A percentile compares a stretch with the other conserved stretches of the same genome.
phyloP scores from a whole-genome alignment of 2,888 invertebrate genomes.

The Philaethria dido region DNA sequence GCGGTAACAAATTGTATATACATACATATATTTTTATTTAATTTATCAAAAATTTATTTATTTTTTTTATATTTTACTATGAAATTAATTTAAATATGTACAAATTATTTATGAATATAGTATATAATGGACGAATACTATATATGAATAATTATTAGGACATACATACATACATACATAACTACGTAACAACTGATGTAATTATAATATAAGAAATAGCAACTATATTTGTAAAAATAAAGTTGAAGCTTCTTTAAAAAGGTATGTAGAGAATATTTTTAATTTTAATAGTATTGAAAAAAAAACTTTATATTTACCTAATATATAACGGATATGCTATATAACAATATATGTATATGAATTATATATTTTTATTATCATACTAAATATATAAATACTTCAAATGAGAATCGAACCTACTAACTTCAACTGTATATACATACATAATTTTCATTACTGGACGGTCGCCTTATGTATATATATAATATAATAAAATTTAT shows the following conservation, averaged over 20 bases:
- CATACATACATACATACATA: background rate
- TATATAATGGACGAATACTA: constrained; percentile 3
- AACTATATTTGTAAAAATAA: no score
- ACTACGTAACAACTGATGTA: background rate
- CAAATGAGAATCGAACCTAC: background rate
- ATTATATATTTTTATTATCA: no score
- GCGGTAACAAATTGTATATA: background rate
- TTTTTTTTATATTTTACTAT: background rate
- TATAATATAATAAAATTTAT: background rate
- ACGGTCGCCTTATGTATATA: background rate
- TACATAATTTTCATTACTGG: background rate
- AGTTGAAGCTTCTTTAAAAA: no score
- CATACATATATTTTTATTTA: background rate
- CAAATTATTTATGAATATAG: background rate
- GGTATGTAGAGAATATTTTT: no score
- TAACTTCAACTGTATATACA: no score
- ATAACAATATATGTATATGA: no score
- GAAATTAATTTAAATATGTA: background rate
- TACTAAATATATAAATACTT: constrained; percentile 2
- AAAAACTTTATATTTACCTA: no score
- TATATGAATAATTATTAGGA: background rate
- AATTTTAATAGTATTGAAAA: no score
- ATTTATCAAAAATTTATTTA: background rate
- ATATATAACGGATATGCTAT: no score
- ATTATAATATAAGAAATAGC: no score